Evolutionary conservation across 2,113 vertebrate genomes (phyloP).

Genomic region (Plecotus auritus): DNA sequence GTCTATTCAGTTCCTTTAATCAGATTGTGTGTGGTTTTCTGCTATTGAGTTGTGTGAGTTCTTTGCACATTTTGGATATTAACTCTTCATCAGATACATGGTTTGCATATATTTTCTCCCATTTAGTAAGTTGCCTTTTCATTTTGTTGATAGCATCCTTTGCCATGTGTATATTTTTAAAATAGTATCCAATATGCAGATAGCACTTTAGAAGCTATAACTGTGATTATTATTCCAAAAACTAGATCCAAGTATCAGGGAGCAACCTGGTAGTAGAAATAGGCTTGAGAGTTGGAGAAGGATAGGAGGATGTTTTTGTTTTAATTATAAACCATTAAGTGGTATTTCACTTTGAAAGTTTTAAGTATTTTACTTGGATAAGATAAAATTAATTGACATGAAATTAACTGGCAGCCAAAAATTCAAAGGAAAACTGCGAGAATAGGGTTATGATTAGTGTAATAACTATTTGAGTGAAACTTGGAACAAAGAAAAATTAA

Average conservation of each 20-base stretch:
- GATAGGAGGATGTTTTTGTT: neutral
- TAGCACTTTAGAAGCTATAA: neutral
- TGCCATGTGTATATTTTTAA: neutral
- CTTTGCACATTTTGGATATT: neutral
- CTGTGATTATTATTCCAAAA: neutral
- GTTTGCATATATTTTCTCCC: neutral
- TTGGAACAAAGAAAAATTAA: constrained; percentile 40
- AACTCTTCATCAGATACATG: neutral
- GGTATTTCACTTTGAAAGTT: constrained; percentile 29
- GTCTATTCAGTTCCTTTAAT: neutral
- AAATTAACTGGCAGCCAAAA: constrained; percentile 41
- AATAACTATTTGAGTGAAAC: constrained; percentile 36
- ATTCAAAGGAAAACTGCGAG: constrained; percentile 26
- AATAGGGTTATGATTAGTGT: neutral
- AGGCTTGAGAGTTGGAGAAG: neutral
- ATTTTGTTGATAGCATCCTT: neutral
- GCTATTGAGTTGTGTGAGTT: neutral
- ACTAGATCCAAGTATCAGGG: neutral
- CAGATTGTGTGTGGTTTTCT: neutral
- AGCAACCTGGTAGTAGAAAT: neutral
- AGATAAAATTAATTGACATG: constrained; percentile 38
- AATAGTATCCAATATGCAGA: neutral
- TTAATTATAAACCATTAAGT: neutral
- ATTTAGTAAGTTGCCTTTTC: neutral
- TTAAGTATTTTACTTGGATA: neutral